Percentiles rank a stretch among this genome's conserved stretches.
Evolutionary conservation across 2,113 vertebrate genomes (phyloP).

Genomic region (Riparia riparia): DNA sequence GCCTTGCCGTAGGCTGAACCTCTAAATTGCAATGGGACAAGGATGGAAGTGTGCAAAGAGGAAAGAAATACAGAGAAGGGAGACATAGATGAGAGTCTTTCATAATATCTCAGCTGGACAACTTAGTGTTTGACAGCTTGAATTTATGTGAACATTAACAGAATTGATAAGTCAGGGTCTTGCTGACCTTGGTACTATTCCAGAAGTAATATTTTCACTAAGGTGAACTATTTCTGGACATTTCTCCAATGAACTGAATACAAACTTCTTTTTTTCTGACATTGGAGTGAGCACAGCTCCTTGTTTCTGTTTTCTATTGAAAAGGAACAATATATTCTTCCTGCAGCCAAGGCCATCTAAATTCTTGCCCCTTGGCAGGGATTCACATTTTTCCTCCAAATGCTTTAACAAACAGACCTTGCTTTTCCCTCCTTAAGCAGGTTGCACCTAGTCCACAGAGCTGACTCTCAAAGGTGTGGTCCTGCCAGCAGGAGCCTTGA

Average conservation of each 20-base stretch:
- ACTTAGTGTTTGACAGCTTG: slow-evolving; percentile 56
- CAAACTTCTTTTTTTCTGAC: slow-evolving; percentile 42
- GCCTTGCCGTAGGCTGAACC: background rate
- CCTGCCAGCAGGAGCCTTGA: background rate
- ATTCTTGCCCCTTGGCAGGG: slow-evolving; percentile 26
- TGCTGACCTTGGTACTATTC: slow-evolving; percentile 72
- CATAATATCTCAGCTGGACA: slow-evolving; percentile 49
- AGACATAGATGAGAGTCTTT: slow-evolving; percentile 1
- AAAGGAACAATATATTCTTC: slow-evolving; percentile 45
- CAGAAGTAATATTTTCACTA: slow-evolving; percentile 74
- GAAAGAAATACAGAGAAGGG: slow-evolving; percentile 26
- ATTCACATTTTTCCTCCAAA: background rate
- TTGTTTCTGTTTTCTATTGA: slow-evolving; percentile 42
- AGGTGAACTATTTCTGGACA: slow-evolving; percentile 67
- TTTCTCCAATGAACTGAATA: slow-evolving; percentile 46
- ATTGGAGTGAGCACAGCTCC: slow-evolving; percentile 5
- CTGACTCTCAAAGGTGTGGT: background rate
- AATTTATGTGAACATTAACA: slow-evolving; percentile 68
- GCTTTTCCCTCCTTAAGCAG: background rate
- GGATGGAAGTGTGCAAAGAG: background rate
- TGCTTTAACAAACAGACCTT: background rate
- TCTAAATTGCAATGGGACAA: background rate
- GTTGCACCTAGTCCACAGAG: background rate
- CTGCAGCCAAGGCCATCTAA: slow-evolving; percentile 7
- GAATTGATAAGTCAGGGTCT: slow-evolving; percentile 73